Conservation (phyloP, 1,140 invertebrate genomes). For the Drosophila oshimai region DNA sequence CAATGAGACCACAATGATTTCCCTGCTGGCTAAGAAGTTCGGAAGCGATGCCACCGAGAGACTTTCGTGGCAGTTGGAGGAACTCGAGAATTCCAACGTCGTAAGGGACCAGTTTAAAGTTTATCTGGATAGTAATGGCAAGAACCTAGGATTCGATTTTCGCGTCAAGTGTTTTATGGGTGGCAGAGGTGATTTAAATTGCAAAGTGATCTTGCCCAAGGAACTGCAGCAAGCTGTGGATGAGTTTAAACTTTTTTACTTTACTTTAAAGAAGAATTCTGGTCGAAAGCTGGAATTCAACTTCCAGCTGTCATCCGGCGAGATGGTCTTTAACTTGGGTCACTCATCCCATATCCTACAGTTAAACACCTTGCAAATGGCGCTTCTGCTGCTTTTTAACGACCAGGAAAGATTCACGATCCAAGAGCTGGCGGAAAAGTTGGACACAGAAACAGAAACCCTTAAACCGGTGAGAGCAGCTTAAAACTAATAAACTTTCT, state of each 20-base stretch:
- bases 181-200: background rate
- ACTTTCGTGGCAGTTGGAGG: background rate
- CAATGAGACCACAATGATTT: constrained; percentile 2
- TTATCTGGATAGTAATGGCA: background rate
- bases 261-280: rapidly evolving
- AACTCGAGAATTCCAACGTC: background rate
- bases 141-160: constrained; percentile 1
- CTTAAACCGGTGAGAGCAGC: constrained; percentile 6
- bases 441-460: background rate
- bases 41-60: rapidly evolving
- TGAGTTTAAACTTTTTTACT: background rate
- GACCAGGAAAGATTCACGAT: background rate
- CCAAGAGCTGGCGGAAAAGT: background rate
- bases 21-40: background rate
- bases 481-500: too few relatives aligned
- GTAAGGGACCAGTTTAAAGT: background rate
- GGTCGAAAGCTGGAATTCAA: background rate
- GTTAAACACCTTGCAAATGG: constrained; percentile 12
- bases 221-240: background rate
- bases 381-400: constrained; percentile 18
- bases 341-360: background rate
- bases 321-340: background rate
- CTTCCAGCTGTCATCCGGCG: background rate
- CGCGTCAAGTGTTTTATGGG: background rate
- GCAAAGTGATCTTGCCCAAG: background rate